These are phyloP conservation scores for Brenthis daphne DNA, from an alignment of 2,888 invertebrate genomes.

Conservation along the genomic window DNA sequence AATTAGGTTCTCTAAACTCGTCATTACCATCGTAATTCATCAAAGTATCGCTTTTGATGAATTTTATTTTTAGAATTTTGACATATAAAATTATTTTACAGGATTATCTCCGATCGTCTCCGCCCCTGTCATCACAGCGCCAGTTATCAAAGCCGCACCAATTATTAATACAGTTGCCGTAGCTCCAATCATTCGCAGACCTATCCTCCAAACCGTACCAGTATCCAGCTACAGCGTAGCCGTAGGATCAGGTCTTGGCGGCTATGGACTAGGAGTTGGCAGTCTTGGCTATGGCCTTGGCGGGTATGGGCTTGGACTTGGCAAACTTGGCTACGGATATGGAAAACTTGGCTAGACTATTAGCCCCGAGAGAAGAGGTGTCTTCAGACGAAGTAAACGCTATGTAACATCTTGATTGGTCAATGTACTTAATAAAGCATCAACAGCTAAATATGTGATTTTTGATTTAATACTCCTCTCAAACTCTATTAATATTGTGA, in stretches of 20 bases:
- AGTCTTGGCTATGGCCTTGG: conserved; percentile 29
- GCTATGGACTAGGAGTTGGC: conserved; percentile 29
- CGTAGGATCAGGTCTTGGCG: conserved; percentile 17
- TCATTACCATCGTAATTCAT: neutral
- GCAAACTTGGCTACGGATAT: conserved; percentile 39
- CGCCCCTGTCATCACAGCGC: neutral
- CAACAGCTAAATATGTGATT: conserved; percentile 25
- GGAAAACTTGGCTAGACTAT: conserved; percentile 12
- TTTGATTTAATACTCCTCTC: neutral
- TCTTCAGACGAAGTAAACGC: conserved; percentile 43
- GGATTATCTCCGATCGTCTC: neutral
- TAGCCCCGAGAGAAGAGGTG: neutral
- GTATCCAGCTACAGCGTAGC: conserved; percentile 27
- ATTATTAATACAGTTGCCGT: conserved; percentile 55
- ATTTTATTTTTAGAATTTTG: neutral
- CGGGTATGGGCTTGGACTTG: conserved; percentile 33
- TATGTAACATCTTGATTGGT: conserved; percentile 38
- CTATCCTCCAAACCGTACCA: conserved; percentile 47
- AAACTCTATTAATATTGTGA: neutral
- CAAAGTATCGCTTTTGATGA: too few relatives aligned
- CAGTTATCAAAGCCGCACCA: conserved; percentile 54
- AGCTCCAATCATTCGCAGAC: conserved; percentile 53
- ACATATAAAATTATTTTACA: neutral
- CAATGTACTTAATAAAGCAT: conserved; percentile 41
- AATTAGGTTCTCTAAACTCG: neutral